phyloP scores from a whole-genome alignment of 1,140 invertebrate genomes.

The Planococcus citri region DNA sequence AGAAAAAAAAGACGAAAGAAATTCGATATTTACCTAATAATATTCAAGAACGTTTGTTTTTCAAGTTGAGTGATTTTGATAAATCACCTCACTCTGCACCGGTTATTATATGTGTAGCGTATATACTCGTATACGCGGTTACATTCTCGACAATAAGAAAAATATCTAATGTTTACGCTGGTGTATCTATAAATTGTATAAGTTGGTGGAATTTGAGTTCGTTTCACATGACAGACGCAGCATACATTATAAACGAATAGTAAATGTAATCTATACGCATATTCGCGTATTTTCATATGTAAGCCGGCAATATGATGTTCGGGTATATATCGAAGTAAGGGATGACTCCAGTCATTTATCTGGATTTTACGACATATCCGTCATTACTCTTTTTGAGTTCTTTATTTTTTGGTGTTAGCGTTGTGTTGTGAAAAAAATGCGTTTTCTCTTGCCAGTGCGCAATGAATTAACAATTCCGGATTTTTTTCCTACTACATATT shows the following conservation, averaged over 20 bases:
- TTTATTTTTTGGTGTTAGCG: background rate
- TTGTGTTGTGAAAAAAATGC: no score
- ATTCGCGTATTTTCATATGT: background rate
- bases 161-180: background rate
- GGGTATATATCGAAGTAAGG: slow-evolving; percentile 11
- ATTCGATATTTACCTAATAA: no score
- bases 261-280: slow-evolving; percentile 13
- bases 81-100: no score
- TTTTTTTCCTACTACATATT: no score
- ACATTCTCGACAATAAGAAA: slow-evolving; percentile 1
- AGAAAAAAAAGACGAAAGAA: no score
- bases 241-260: slow-evolving; percentile 12
- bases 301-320: slow-evolving; percentile 3
- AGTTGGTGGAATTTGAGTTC: background rate
- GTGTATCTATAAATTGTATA: slow-evolving; percentile 9
- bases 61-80: no score
- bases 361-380: slow-evolving; percentile 6
- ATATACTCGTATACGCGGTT: background rate
- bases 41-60: no score
- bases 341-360: slow-evolving; percentile 11
- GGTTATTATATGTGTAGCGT: no score
- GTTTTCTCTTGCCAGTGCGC: no score
- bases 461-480: no score
- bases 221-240: slow-evolving; percentile 9
- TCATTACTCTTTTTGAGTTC: background rate